phyloP scores from a whole-genome alignment of 2,113 vertebrate genomes.

The Muntiacus reevesi region DNA sequence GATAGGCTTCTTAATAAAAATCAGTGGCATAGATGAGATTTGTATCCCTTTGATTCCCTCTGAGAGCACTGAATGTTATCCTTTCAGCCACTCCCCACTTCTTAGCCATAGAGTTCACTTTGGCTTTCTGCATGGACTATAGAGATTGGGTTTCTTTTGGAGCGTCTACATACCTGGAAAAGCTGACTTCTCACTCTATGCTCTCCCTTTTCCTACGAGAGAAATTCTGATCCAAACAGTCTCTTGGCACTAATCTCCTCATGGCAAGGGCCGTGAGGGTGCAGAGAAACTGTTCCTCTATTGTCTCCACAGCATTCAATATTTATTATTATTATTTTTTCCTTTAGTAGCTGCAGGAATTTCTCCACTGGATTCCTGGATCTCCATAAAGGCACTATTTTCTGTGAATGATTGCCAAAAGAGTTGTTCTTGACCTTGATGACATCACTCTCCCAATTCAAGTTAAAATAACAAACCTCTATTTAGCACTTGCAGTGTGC shows the following conservation, averaged over 20 bases:
- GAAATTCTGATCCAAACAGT: neutral
- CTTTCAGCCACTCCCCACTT: no score
- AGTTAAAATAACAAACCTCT: neutral
- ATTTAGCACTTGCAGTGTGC: neutral
- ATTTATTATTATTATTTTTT: neutral
- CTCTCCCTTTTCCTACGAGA: neutral
- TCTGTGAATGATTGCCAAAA: neutral
- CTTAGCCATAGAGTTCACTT: neutral
- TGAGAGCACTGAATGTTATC: neutral
- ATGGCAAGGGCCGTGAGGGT: no score
- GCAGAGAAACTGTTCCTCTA: no score
- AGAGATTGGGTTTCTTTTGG: neutral
- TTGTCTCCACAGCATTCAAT: neutral
- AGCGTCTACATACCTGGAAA: no score
- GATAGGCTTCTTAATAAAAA: neutral
- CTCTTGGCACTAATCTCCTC: neutral
- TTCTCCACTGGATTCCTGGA: neutral
- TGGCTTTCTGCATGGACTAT: neutral
- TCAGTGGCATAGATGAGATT: neutral
- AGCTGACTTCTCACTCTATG: no score
- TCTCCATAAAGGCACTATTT: neutral
- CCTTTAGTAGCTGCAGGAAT: neutral
- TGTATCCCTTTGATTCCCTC: neutral
- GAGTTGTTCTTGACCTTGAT: neutral
- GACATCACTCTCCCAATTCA: neutral